Evolutionary conservation across 2,888 invertebrate genomes (phyloP).

Genomic region (Drosophila emarginata): DNA sequence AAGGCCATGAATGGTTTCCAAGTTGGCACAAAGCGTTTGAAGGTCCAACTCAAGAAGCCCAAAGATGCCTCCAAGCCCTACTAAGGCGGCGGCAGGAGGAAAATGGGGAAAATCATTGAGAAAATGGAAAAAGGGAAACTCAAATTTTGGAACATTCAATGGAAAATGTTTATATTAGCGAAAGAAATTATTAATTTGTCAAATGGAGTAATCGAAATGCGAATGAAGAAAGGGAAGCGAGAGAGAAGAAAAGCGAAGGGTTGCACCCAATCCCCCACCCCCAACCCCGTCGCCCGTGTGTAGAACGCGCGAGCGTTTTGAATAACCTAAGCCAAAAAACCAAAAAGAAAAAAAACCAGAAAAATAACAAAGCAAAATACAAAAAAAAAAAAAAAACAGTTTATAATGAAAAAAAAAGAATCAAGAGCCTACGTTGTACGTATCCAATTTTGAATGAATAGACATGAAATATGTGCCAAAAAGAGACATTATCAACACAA

Average conservation of each 20-base stretch:
- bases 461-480: conserved; percentile 72
- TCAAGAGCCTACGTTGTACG: conserved; percentile 71
- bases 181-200: conserved; percentile 49
- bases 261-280: too few species aligned
- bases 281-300: conserved; percentile 52
- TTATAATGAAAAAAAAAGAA: conserved; percentile 30
- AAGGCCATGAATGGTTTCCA: conserved; percentile 99
- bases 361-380: conserved; percentile 8
- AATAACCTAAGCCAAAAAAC: conserved; percentile 15
- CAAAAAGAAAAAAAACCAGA: conserved; percentile 46
- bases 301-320: conserved; percentile 61
- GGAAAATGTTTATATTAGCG: conserved; percentile 34
- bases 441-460: conserved; percentile 49
- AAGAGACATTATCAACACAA: conserved; percentile 47
- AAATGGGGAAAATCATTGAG: neutral
- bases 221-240: conserved; percentile 40
- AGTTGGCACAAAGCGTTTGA: conserved; percentile 98
- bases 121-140: conserved; percentile 1
- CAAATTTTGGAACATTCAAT: conserved; percentile 5
- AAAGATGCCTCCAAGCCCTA: conserved; percentile 97
- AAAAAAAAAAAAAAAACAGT: conserved; percentile 36
- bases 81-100: conserved; percentile 83
- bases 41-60: conserved; percentile 98
- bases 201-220: conserved; percentile 68
- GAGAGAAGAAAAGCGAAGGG: neutral